Conservation (phyloP, 2,113 vertebrate species). For the Leptosomus discolor region DNA sequence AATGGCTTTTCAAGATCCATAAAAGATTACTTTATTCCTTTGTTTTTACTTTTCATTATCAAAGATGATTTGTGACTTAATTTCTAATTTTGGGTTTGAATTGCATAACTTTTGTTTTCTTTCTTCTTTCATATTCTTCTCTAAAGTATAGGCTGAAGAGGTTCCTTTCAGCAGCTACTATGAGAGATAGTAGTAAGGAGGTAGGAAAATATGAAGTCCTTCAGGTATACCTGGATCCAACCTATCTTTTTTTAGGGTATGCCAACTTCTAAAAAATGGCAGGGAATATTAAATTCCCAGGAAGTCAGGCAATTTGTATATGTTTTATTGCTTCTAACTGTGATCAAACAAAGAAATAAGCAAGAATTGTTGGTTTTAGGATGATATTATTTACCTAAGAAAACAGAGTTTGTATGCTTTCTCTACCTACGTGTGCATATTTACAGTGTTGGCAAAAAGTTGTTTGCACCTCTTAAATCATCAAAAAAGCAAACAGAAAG, state of each 20-base stretch:
- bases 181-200: background rate
- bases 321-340: background rate
- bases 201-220: background rate
- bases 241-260: background rate
- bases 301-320: background rate
- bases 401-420: background rate
- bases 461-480: background rate
- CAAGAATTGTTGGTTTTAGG: accelerated
- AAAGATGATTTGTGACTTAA: background rate
- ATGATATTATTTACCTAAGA: background rate
- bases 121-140: background rate
- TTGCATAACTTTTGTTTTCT: background rate
- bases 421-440: background rate
- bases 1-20: background rate
- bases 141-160: background rate
- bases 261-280: background rate
- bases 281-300: background rate
- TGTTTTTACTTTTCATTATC: background rate
- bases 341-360: background rate
- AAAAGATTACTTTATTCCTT: background rate
- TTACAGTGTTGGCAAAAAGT: background rate
- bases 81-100: background rate
- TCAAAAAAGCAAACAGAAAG: background rate
- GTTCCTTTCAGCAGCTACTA: background rate
- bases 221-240: background rate